Evolutionary conservation across 2,888 invertebrate genomes (phyloP).

Genomic region (Agrilus mali): DNA sequence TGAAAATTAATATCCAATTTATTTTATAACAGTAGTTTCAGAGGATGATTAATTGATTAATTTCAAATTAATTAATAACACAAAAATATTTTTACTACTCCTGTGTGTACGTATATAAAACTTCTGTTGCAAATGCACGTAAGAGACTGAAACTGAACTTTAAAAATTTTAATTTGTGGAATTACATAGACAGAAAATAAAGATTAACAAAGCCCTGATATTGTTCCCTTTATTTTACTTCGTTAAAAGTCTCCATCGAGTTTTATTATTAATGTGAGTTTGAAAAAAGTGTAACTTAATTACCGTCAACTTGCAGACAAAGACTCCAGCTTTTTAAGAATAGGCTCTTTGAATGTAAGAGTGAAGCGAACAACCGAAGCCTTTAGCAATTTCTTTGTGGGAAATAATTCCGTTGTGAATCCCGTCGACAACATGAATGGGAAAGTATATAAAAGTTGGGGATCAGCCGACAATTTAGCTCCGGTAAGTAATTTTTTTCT

Average conservation of each 20-base stretch:
- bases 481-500: conserved; percentile 35
- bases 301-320: conserved; percentile 49
- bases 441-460: conserved; percentile 76
- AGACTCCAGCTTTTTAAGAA: conserved; percentile 80
- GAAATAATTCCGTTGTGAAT: conserved; percentile 36
- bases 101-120: too few relatives aligned
- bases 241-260: background rate
- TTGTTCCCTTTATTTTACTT: background rate
- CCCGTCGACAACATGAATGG: conserved; percentile 39
- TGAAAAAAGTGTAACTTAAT: background rate
- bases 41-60: too few relatives aligned
- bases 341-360: conserved; percentile 83
- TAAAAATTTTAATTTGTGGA: too few relatives aligned
- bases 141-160: too few relatives aligned
- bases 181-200: too few relatives aligned
- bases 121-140: too few relatives aligned
- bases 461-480: conserved; percentile 77
- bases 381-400: conserved; percentile 79
- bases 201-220: too few relatives aligned
- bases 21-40: too few relatives aligned
- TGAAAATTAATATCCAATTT: too few relatives aligned
- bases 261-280: too few relatives aligned
- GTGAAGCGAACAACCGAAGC: conserved; percentile 89
- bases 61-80: too few relatives aligned
- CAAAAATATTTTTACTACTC: too few relatives aligned